phyloP scores from a whole-genome alignment of 2,888 invertebrate species.

The Acronicta leporina region DNA sequence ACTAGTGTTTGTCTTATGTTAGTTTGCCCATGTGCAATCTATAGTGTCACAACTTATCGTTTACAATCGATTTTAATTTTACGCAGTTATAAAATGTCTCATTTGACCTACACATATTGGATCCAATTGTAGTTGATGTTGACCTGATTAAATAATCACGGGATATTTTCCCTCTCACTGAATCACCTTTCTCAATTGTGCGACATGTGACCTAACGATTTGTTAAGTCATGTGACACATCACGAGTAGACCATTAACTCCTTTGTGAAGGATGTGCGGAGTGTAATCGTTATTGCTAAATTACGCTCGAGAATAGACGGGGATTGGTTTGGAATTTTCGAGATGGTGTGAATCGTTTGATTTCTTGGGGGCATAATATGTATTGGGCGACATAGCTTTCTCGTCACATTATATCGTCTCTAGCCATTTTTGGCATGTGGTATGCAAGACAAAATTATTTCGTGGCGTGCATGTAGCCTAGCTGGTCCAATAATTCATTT shows the following conservation, averaged over 20 bases:
- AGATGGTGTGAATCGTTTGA: slow-evolving; percentile 3
- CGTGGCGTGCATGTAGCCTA: too few species aligned
- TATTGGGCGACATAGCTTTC: background rate
- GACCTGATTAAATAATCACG: slow-evolving; percentile 17
- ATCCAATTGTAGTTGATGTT: slow-evolving; percentile 3
- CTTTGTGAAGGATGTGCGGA: slow-evolving; percentile 46
- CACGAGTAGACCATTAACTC: slow-evolving; percentile 38
- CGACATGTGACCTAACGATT: slow-evolving; percentile 39
- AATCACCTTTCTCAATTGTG: slow-evolving; percentile 36
- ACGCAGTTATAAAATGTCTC: background rate
- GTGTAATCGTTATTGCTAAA: slow-evolving; percentile 54
- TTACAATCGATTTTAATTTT: background rate
- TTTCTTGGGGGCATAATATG: background rate
- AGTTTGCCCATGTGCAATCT: too few species aligned
- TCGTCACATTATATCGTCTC: too few species aligned
- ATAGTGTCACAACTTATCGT: too few species aligned
- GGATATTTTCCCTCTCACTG: slow-evolving; percentile 14
- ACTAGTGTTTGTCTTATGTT: too few species aligned
- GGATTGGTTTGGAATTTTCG: slow-evolving; percentile 18
- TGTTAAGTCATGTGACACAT: slow-evolving; percentile 41
- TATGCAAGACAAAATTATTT: too few species aligned
- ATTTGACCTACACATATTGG: background rate
- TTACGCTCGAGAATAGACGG: slow-evolving; percentile 45
- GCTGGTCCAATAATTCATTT: too few species aligned
- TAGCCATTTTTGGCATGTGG: too few species aligned